Evolutionary conservation across 2,888 invertebrate genomes (phyloP), one percentile per base, ranked within the genome.

Genomic region (Hydropsyche betteni): DNA sequence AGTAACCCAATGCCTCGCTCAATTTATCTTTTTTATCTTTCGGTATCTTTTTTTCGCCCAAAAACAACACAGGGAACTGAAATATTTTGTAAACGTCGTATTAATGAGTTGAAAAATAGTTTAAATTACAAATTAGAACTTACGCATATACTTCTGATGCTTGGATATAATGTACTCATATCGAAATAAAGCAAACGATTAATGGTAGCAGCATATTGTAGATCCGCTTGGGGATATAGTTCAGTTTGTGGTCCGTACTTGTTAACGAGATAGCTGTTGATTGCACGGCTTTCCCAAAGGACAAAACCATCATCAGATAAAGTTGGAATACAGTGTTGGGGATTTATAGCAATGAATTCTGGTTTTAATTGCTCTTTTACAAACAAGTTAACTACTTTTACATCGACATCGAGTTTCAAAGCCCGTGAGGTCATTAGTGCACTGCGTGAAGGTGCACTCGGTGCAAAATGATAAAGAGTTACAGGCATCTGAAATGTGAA

Each of bases 241-340:
- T 83, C 82, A 77, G 89, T 89, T 80, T 90, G 88, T 81, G 89
- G 89, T 0, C 87, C 89, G 82, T 90, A 91, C 77, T 89, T 88
- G 78, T 88, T 88, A 0, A 88, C 90, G 78, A 92, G 85, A 82
- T 92, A 92, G 68, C 87, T 84, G 4, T 88, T 87, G 77, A 92
- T 91, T 7, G 91, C 91, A 52, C 90, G 87, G 80, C 91, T 91
- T 82, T 92, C 92, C 91, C 91, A 92, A 69, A 92, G 79, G 12
- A 87, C 82, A 81, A 91, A 91, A 10, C 90, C 91, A 75, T 90
- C 87, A 82, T 92, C 92, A 34, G 90, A 89, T 75, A 93, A 84
- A 7, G 92, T 92, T 7, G 92, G 92, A 4, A 93, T 84, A 76
- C 89, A 89, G 82, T 92, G 91, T 81, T 91, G 91, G 5, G 91